A percentile compares a stretch with the other conserved stretches of the same genome.
These are phyloP conservation scores for Eupsilia transversa DNA, from an alignment of 2,888 invertebrate genomes.

Conservation along the genomic window DNA sequence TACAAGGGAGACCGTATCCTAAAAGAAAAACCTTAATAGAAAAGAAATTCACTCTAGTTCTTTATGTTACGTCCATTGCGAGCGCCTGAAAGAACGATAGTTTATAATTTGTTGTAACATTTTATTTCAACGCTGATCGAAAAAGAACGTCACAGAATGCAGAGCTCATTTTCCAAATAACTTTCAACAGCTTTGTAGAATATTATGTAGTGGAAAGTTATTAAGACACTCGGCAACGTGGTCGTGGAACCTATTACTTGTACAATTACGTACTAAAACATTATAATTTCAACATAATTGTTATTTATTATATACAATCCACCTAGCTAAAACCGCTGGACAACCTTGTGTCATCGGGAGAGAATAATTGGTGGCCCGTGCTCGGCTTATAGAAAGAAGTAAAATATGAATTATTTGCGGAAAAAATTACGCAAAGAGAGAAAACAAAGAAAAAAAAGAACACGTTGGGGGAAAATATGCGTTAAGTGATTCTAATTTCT, in stretches of 20 bases:
- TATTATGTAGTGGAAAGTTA: not conserved
- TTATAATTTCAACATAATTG: not conserved
- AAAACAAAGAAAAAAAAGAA: too few species aligned
- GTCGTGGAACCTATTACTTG: not conserved
- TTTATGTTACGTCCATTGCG: slow-evolving; percentile 44
- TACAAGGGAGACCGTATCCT: slow-evolving; percentile 57
- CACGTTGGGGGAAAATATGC: too few species aligned
- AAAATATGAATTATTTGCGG: too few species aligned
- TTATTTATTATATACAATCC: not conserved
- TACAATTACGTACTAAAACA: not conserved
- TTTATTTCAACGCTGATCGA: slow-evolving; percentile 37
- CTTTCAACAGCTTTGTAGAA: not conserved
- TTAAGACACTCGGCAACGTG: not conserved
- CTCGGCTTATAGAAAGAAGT: not conserved
- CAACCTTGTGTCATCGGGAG: not conserved
- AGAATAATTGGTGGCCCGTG: not conserved
- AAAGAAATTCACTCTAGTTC: slow-evolving; percentile 69
- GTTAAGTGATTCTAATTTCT: too few species aligned
- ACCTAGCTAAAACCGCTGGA: not conserved
- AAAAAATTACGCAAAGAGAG: too few species aligned
- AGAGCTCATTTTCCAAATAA: slow-evolving; percentile 22
- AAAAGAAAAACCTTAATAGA: slow-evolving; percentile 65
- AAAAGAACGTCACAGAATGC: slow-evolving; percentile 15
- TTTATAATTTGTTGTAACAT: slow-evolving; percentile 45
- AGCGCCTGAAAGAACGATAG: slow-evolving; percentile 31